phyloP scores from a whole-genome alignment of 2,797 vertebrate genomes.

The Peromyscus melanophrys region DNA sequence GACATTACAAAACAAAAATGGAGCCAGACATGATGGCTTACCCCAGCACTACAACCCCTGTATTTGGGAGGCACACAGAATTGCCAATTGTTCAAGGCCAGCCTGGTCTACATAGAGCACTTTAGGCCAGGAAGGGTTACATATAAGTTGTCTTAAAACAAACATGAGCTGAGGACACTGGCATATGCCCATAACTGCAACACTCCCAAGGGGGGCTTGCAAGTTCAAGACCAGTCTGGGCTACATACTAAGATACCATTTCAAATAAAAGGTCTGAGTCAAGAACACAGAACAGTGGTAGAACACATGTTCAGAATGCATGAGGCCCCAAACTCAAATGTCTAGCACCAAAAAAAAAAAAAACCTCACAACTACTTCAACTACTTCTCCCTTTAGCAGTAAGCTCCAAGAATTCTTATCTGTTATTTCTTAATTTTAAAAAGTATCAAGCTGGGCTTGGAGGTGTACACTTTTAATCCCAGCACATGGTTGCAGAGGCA shows the following conservation, averaged over 20 bases:
- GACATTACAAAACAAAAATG: constrained; percentile 14
- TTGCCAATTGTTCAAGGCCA: neutral
- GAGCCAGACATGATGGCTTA: neutral
- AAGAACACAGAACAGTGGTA: neutral
- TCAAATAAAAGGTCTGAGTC: neutral
- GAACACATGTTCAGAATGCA: neutral
- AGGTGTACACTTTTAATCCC: neutral
- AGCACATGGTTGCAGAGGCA: neutral
- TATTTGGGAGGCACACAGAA: neutral
- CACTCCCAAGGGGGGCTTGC: neutral
- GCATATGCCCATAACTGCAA: neutral
- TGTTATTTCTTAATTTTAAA: constrained; percentile 19
- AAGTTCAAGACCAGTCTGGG: neutral
- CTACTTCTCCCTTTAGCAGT: constrained; percentile 18
- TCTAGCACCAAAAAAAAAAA: neutral
- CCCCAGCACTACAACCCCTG: neutral
- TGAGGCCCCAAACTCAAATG: neutral
- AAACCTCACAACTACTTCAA: neutral
- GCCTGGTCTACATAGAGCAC: neutral
- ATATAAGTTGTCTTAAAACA: neutral
- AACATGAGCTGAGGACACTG: neutral
- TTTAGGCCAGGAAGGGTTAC: neutral
- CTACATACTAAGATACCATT: neutral
- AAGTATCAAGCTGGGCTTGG: neutral
- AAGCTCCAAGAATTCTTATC: constrained; percentile 40